Conservation (phyloP, 2,888 invertebrate species). For the Tipula unca region DNA sequence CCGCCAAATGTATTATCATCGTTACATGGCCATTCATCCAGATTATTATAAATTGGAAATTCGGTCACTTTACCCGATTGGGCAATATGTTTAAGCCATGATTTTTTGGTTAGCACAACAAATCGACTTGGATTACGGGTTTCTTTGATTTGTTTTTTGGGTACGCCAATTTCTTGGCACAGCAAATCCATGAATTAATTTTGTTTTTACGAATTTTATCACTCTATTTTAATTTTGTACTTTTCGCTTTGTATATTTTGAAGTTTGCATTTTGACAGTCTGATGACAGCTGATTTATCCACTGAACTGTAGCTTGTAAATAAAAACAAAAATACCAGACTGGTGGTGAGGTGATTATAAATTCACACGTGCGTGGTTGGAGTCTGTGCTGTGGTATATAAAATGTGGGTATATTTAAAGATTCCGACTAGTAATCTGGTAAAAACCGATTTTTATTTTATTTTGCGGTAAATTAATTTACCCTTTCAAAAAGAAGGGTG, state of each 20-base stretch:
- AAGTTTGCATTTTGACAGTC: background rate
- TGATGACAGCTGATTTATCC: background rate
- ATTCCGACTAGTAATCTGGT: too few relatives aligned
- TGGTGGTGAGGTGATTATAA: background rate
- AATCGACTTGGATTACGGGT: constrained; percentile 50
- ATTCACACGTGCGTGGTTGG: background rate
- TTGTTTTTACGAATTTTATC: background rate
- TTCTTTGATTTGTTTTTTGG: constrained; percentile 54
- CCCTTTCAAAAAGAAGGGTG: too few relatives aligned
- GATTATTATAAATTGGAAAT: constrained; percentile 31
- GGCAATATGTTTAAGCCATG: constrained; percentile 50
- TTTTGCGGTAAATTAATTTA: too few relatives aligned
- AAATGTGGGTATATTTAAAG: too few relatives aligned
- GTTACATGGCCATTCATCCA: constrained; percentile 26
- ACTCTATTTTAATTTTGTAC: background rate
- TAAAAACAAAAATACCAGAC: background rate
- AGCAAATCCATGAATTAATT: constrained; percentile 52
- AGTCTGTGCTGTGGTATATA: background rate
- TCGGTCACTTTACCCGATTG: constrained; percentile 33
- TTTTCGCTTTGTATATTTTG: background rate
- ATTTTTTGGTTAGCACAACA: constrained; percentile 54
- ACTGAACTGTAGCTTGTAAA: background rate
- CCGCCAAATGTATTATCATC: constrained; percentile 29
- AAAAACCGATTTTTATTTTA: too few relatives aligned
- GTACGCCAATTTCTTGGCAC: constrained; percentile 62